phyloP scores from a whole-genome alignment of 35 echinoderm and acorn worm genomes.

The Anneissia japonica region DNA sequence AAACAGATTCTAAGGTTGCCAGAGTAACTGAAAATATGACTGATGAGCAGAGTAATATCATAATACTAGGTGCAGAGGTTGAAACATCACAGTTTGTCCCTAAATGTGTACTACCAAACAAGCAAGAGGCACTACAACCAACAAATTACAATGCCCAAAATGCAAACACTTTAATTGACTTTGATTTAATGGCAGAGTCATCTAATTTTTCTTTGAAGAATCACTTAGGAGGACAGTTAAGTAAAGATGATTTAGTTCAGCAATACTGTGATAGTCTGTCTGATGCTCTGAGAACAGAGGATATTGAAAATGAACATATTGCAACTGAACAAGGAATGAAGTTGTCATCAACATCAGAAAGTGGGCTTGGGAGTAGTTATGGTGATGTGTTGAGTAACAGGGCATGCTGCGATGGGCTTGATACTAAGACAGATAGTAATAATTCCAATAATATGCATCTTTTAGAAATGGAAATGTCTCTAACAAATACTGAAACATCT shows the following conservation, averaged over 20 bases:
- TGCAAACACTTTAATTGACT: not conserved
- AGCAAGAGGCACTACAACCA: not conserved
- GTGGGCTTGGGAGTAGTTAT: not conserved
- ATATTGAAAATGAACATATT: not conserved
- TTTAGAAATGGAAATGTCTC: not conserved
- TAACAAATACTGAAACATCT: not conserved
- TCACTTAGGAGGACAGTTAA: not conserved
- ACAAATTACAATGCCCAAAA: not conserved
- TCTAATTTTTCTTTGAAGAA: not conserved
- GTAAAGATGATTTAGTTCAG: not conserved
- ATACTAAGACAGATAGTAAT: not conserved
- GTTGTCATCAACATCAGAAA: not conserved
- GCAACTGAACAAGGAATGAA: not conserved
- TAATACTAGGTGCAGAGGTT: not conserved
- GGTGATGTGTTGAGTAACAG: not conserved
- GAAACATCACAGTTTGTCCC: not conserved
- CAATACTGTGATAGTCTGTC: not conserved
- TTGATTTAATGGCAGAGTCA: not conserved
- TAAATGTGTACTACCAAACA: not conserved
- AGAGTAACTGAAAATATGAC: not conserved
- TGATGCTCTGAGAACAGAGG: not conserved
- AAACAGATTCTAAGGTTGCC: not conserved
- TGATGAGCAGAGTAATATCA: not conserved
- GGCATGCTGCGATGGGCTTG: not conserved
- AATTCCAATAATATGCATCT: not conserved